Percentiles rank a stretch among this genome's conserved stretches.
Conservation (phyloP, 1,140 invertebrate species). For the Melitaea cinxia region DNA sequence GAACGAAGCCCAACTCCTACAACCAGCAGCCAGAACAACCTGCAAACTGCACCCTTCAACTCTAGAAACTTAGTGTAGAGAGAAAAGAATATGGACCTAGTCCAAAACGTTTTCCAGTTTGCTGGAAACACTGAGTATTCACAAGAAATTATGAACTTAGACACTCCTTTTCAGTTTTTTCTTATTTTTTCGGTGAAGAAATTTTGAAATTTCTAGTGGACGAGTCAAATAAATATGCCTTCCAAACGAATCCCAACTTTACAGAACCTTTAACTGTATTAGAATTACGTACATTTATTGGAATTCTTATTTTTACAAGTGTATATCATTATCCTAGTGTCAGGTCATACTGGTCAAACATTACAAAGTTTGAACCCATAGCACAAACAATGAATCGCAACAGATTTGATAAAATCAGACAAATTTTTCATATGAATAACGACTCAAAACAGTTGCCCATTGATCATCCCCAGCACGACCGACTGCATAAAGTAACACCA, state of each 20-base stretch:
- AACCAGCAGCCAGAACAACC: slow-evolving; percentile 47
- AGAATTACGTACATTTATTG: slow-evolving; percentile 58
- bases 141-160: slow-evolving; percentile 56
- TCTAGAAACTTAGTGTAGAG: slow-evolving; percentile 53
- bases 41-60: slow-evolving; percentile 51
- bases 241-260: slow-evolving; percentile 46
- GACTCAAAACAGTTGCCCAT: slow-evolving; percentile 41
- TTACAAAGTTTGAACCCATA: slow-evolving; percentile 52
- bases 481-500: slow-evolving; percentile 58
- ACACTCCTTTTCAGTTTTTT: slow-evolving; percentile 63
- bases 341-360: slow-evolving; percentile 54
- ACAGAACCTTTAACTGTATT: slow-evolving; percentile 49
- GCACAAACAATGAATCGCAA: slow-evolving; percentile 52
- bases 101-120: slow-evolving; percentile 57
- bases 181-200: slow-evolving; percentile 55
- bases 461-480: slow-evolving; percentile 56
- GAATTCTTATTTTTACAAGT: slow-evolving; percentile 55
- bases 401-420: slow-evolving; percentile 55
- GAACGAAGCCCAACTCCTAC: slow-evolving; percentile 55
- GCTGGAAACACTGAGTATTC: slow-evolving; percentile 53
- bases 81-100: slow-evolving; percentile 55
- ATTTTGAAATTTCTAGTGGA: slow-evolving; percentile 51
- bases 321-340: slow-evolving; percentile 56
- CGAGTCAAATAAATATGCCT: slow-evolving; percentile 56
- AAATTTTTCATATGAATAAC: slow-evolving; percentile 46